Conservation (phyloP, 2,797 vertebrate species). For the Pyrocephalus nanus region DNA sequence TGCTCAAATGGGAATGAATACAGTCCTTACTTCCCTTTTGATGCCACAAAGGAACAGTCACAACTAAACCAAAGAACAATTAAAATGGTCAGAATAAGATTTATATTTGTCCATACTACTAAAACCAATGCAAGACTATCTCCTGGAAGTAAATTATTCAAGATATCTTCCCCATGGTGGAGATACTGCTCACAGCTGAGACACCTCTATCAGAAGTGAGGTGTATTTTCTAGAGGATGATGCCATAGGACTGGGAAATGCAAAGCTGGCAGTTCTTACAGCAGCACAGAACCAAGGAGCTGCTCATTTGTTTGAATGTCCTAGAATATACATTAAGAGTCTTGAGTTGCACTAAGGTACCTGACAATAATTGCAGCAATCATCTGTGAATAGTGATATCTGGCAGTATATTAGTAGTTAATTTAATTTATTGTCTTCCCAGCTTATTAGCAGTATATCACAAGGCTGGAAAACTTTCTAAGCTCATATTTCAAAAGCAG, state of each 20-base stretch:
- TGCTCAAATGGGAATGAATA: background rate
- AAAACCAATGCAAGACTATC: background rate
- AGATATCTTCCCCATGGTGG: background rate
- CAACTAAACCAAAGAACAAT: background rate
- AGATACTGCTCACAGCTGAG: background rate
- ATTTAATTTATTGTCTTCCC: constrained; percentile 55
- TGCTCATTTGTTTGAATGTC: constrained; percentile 11
- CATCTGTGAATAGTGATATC: constrained; percentile 46
- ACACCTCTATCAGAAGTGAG: background rate
- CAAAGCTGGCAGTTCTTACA: background rate
- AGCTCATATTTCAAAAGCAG: constrained; percentile 41
- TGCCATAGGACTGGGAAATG: background rate
- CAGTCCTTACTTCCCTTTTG: background rate
- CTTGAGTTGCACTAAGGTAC: background rate
- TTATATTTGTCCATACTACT: background rate
- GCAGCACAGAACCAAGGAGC: background rate
- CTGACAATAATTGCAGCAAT: constrained; percentile 45
- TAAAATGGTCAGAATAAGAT: background rate
- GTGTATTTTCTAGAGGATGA: background rate
- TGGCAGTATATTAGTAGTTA: constrained; percentile 4
- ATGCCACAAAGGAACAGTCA: background rate
- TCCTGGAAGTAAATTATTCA: background rate
- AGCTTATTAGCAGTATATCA: constrained; percentile 54
- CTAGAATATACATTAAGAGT: background rate
- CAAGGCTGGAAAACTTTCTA: constrained; percentile 30